Evolutionary conservation across 2,888 invertebrate species (phyloP).

Genomic region (Drosophila siamana): DNA sequence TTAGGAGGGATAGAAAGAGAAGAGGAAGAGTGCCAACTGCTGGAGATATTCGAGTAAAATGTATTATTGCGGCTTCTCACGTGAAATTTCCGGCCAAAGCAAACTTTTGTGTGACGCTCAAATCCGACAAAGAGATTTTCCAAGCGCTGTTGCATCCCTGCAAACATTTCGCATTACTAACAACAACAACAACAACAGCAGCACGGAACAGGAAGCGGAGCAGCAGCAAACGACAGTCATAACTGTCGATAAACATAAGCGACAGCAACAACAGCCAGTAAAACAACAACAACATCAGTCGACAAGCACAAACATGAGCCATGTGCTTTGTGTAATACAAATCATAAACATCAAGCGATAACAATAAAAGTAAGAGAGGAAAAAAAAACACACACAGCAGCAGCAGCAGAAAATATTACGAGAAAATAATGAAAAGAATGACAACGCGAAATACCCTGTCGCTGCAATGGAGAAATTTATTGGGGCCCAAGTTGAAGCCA

Average conservation of each 20-base stretch:
- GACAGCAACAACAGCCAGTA: constrained; percentile 37
- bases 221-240: constrained; percentile 30
- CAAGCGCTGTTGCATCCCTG: constrained; percentile 17
- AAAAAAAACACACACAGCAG: constrained; percentile 8
- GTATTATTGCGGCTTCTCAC: constrained; percentile 6
- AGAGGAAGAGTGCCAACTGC: too few species aligned
- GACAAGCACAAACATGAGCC: constrained; percentile 22
- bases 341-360: constrained; percentile 48
- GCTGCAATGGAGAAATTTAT: background rate
- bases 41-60: background rate
- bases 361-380: constrained; percentile 23
- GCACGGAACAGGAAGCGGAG: too few species aligned
- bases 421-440: background rate
- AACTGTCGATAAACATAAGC: constrained; percentile 50
- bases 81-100: background rate
- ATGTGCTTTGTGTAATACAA: constrained; percentile 51
- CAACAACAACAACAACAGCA: constrained; percentile 21
- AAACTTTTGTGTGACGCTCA: background rate
- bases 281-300: constrained; percentile 12
- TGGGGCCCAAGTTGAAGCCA: too few species aligned
- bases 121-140: constrained; percentile 8
- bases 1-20: too few species aligned
- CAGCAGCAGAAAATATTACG: background rate
- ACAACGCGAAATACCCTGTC: constrained; percentile 6
- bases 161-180: constrained; percentile 17